Percentiles rank a stretch among this genome's conserved stretches.
phyloP scores from a whole-genome alignment of 2,797 vertebrate species.

The Odontamblyopus lacepedii region DNA sequence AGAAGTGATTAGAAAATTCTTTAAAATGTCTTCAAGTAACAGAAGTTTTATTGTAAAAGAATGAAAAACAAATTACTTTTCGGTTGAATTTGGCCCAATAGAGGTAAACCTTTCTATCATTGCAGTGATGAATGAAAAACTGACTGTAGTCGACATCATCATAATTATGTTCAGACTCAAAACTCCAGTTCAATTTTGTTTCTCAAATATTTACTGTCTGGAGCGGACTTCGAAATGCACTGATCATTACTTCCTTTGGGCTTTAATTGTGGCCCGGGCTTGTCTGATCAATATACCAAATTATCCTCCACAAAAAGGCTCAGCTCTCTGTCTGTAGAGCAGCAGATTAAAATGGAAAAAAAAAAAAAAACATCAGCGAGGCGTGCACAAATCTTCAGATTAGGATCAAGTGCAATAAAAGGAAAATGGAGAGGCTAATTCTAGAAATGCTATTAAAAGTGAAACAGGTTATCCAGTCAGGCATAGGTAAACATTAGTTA shows the following conservation, averaged over 20 bases:
- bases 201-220: slow-evolving; percentile 7
- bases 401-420: slow-evolving; percentile 32
- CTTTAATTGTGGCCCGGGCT: slow-evolving; percentile 35
- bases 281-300: slow-evolving; percentile 45
- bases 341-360: slow-evolving; percentile 30
- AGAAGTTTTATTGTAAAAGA: background rate
- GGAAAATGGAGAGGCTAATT: slow-evolving; percentile 20
- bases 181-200: background rate
- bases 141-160: background rate
- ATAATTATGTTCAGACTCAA: background rate
- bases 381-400: slow-evolving; percentile 27
- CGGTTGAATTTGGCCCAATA: background rate
- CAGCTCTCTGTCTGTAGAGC: slow-evolving; percentile 19
- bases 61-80: background rate
- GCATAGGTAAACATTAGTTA: slow-evolving; percentile 14
- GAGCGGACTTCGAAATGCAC: slow-evolving; percentile 16
- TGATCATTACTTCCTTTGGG: slow-evolving; percentile 27
- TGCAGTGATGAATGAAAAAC: background rate
- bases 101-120: background rate
- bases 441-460: slow-evolving; percentile 14
- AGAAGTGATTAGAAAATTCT: background rate
- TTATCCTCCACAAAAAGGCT: slow-evolving; percentile 43
- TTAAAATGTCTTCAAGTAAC: background rate
- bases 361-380: background rate
- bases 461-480: slow-evolving; percentile 14